Conservation (phyloP, 2,888 invertebrate genomes). For the Tenthredo amoena region DNA sequence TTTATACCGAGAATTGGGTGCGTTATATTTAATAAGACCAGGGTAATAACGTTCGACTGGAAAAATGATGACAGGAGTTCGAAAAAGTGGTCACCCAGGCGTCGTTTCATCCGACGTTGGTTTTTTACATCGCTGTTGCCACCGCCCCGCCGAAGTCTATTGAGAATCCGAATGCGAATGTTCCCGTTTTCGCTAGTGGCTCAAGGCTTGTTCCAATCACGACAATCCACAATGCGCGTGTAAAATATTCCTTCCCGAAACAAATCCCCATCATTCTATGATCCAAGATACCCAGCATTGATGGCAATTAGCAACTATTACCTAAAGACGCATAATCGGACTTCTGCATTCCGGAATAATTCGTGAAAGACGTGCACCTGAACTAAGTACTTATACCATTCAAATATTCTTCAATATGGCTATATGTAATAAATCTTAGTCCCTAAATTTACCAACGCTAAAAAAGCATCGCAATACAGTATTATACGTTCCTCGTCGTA, state of each 20-base stretch:
- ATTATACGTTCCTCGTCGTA: not conserved
- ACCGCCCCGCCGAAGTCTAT: conserved; percentile 67
- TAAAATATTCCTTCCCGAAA: not conserved
- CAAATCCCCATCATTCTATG: not conserved
- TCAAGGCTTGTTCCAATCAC: conserved; percentile 59
- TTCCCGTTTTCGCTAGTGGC: conserved; percentile 64
- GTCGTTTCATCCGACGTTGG: conserved; percentile 67
- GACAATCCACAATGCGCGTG: conserved; percentile 13
- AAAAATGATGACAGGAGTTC: conserved; percentile 67
- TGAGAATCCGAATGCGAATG: conserved; percentile 67
- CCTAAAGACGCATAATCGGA: conserved; percentile 9
- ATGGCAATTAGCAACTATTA: not conserved
- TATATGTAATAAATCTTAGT: not conserved
- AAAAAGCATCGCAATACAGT: not conserved
- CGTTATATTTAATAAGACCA: not conserved
- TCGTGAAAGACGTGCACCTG: conserved; percentile 30
- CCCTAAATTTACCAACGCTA: not conserved
- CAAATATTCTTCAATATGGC: conserved; percentile 6
- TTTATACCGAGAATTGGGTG: conserved; percentile 46
- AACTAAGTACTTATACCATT: conserved; percentile 35
- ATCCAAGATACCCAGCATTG: conserved; percentile 6
- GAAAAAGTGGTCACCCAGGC: conserved; percentile 60
- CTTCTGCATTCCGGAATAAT: conserved; percentile 6
- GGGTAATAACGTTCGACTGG: conserved; percentile 44
- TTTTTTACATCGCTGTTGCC: conserved; percentile 60